These are phyloP conservation scores for Paratilapia polleni DNA, from an alignment of 2,113 vertebrate genomes.

Conservation along the genomic window DNA sequence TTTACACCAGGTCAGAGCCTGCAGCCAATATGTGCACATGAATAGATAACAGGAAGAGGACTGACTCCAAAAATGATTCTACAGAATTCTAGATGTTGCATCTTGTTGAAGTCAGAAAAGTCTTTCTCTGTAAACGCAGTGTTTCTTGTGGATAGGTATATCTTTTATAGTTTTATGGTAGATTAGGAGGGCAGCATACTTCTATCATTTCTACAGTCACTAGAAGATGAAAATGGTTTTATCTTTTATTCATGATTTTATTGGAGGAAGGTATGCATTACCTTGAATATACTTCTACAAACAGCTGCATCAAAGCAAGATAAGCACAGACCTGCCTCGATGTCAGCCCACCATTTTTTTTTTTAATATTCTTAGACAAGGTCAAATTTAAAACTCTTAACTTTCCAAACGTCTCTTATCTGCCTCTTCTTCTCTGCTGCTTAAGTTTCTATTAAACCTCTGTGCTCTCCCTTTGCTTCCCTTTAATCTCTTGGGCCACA, in stretches of 20 bases:
- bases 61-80: constrained; percentile 7
- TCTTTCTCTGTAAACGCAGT: neutral
- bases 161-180: neutral
- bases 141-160: neutral
- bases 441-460: constrained; percentile 69
- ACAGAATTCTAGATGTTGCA: neutral
- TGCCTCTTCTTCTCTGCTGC: constrained; percentile 32
- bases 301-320: neutral
- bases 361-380: constrained; percentile 14
- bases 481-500: constrained; percentile 59
- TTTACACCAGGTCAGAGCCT: constrained; percentile 15
- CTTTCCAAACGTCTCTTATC: constrained; percentile 55
- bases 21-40: constrained; percentile 13
- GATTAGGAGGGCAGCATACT: neutral
- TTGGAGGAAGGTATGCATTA: neutral
- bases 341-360: constrained; percentile 3
- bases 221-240: neutral
- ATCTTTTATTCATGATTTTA: constrained; percentile 1
- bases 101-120: neutral
- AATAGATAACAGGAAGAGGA: constrained; percentile 1
- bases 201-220: neutral
- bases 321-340: neutral
- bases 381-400: constrained; percentile 53
- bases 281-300: neutral
- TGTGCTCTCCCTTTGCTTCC: constrained; percentile 52